phyloP scores from a whole-genome alignment of 2,797 vertebrate genomes.

The Helostoma temminkii region DNA sequence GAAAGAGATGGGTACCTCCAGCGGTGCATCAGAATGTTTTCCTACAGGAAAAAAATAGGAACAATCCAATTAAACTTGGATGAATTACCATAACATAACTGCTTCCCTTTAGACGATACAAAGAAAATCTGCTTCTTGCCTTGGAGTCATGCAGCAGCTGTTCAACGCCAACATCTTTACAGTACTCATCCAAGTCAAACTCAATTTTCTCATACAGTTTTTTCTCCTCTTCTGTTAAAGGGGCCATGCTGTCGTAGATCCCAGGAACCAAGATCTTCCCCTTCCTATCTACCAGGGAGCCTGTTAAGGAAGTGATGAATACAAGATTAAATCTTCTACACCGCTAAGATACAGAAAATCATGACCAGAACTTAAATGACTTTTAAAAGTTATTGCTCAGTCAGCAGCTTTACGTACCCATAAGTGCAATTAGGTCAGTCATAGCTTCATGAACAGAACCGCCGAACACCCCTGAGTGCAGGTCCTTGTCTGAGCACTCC shows the following conservation, averaged over 20 bases:
- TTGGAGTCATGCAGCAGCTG: constrained; percentile 88
- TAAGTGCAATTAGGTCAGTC: constrained; percentile 92
- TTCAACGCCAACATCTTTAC: constrained; percentile 87
- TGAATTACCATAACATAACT: neutral
- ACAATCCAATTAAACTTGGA: rapidly evolving
- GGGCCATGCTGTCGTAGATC: constrained; percentile 86
- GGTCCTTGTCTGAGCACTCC: constrained; percentile 89
- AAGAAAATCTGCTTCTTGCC: constrained; percentile 72
- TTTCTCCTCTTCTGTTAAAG: constrained; percentile 88
- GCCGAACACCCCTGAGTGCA: constrained; percentile 97
- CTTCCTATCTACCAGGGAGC: constrained; percentile 87
- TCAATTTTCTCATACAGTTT: constrained; percentile 92
- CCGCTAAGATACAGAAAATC: neutral
- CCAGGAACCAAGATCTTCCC: constrained; percentile 91
- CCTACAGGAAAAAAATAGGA: constrained; percentile 72
- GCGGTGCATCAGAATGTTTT: constrained; percentile 93
- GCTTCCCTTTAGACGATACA: neutral
- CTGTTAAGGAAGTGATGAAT: constrained; percentile 67
- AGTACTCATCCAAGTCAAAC: constrained; percentile 92
- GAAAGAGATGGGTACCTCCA: constrained; percentile 97
- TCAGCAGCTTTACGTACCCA: constrained; percentile 85
- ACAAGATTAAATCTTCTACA: neutral
- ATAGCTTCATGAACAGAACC: constrained; percentile 97
- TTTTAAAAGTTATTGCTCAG: constrained; percentile 1
- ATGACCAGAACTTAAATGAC: neutral